Base-by-base conservation (phyloP, 2,888 invertebrate species). In the Dichetophora obliterata region DNA sequence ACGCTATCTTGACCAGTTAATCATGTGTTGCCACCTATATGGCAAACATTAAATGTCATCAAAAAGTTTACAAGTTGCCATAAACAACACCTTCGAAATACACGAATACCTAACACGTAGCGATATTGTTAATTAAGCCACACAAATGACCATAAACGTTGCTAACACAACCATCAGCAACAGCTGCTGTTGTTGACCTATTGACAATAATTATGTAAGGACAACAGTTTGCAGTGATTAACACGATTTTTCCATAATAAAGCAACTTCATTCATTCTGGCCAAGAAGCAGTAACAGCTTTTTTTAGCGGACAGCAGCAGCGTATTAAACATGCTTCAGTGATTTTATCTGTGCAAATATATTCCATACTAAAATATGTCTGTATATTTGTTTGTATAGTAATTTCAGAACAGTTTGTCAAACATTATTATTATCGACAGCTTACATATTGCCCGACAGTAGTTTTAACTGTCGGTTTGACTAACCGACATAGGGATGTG, bases 171-270 rank as follows among this genome's bases (percentile, higher is more conserved):
- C 43, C 43, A 63, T 31, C 63, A 34, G 37, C 65, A 34, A 34
- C 63, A n/a, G 37, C 65, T 66, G 43, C 43, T 43, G 22, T 22
- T 66, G 37, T 66, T 66, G 66, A 43, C 66, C 66, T 66, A n/a
- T 66, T 50, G 14, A 22, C 22, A 43, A 66, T 22, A 3, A 19
- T 43, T 43, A 37, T 66, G 11, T 43, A 19, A 63, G 24, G 43
- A 50, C 11, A 19, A 27, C 14, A 68, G 48, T 66, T 48, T 14
- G 1, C 9, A 8, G 24, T 48, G 19, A 22, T 24, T 68, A 50
- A 68, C 68, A 68, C 68, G 68, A 68, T 50, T 68, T 68, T 48
- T 50, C 68, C 68, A 68, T 50, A 24, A 68, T 2, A 14, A 34
- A 34, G 5, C 31, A 63, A n/a, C n/a, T 31, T n/a, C 61, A n/a